These are phyloP conservation scores for Drymodes brunneopygia DNA, from an alignment of 2,113 vertebrate species.

Conservation along the genomic window DNA sequence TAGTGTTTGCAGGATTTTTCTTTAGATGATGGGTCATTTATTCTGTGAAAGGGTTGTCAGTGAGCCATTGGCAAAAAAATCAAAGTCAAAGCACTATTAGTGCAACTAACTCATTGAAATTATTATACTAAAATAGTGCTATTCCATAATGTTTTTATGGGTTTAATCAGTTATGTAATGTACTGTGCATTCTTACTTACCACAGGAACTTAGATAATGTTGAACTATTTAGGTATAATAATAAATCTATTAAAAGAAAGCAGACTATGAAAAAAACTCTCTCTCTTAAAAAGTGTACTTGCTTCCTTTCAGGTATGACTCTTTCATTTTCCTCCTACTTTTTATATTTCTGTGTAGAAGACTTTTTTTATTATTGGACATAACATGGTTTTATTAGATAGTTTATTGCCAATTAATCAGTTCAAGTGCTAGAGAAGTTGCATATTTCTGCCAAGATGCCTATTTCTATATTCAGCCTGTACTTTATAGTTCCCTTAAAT, in stretches of 20 bases:
- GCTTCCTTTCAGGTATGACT: not conserved
- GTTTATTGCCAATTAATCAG: conserved; percentile 27
- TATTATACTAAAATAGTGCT: not conserved
- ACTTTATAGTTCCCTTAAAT: conserved; percentile 49
- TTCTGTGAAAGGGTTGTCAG: not conserved
- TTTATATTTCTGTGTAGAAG: not conserved
- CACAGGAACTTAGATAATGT: not conserved
- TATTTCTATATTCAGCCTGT: conserved; percentile 1
- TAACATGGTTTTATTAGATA: not conserved
- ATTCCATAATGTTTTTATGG: not conserved
- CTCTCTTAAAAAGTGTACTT: not conserved
- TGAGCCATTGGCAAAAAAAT: not conserved
- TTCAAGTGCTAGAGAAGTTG: not conserved
- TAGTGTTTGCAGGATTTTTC: not conserved
- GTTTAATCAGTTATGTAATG: not conserved
- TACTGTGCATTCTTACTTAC: not conserved
- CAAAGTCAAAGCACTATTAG: not conserved
- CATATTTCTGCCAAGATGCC: not conserved
- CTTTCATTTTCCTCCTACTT: not conserved
- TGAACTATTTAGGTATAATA: not conserved
- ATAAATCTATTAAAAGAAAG: not conserved
- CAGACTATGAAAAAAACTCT: not conserved
- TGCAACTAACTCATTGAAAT: not conserved
- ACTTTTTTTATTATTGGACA: conserved; percentile 7
- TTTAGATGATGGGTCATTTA: not conserved